phyloP scores from a whole-genome alignment of 2,797 vertebrate species.

The Huso huso region DNA sequence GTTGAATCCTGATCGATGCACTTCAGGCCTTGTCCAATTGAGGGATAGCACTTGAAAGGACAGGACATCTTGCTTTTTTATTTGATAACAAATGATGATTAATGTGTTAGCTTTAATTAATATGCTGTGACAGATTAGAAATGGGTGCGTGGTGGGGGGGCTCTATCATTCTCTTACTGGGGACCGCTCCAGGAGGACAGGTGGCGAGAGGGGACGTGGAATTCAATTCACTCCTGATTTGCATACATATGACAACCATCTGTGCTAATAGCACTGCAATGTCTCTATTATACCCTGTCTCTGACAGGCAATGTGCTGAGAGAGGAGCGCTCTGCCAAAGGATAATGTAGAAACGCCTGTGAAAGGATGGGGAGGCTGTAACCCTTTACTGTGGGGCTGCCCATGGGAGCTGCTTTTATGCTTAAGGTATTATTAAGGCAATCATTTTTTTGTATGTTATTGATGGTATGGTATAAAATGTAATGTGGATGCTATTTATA shows the following conservation, averaged over 20 bases:
- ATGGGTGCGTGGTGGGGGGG: conserved; percentile 26
- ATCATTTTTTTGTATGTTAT: too few species aligned
- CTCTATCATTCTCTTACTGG: conserved; percentile 56
- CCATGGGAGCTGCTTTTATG: not conserved
- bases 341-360: too few species aligned
- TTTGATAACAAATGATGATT: conserved; percentile 76
- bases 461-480: too few species aligned
- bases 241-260: conserved; percentile 99
- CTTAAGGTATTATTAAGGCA: too few species aligned
- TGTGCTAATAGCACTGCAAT: conserved; percentile 85
- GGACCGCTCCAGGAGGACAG: conserved; percentile 76
- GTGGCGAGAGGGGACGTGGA: conserved; percentile 81
- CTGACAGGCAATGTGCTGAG: not conserved
- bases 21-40: conserved; percentile 44
- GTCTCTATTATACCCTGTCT: conserved; percentile 78
- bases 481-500: too few species aligned
- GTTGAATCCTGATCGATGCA: conserved; percentile 26
- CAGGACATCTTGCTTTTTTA: conserved; percentile 50
- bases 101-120: conserved; percentile 82
- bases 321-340: conserved; percentile 29
- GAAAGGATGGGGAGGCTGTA: conserved; percentile 11
- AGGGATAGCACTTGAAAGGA: conserved; percentile 47
- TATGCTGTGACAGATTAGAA: conserved; percentile 69
- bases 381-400: conserved; percentile 2
- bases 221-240: conserved; percentile 95